phyloP scores from a whole-genome alignment of 2,888 invertebrate species.

The Drosophila glabriapex region DNA sequence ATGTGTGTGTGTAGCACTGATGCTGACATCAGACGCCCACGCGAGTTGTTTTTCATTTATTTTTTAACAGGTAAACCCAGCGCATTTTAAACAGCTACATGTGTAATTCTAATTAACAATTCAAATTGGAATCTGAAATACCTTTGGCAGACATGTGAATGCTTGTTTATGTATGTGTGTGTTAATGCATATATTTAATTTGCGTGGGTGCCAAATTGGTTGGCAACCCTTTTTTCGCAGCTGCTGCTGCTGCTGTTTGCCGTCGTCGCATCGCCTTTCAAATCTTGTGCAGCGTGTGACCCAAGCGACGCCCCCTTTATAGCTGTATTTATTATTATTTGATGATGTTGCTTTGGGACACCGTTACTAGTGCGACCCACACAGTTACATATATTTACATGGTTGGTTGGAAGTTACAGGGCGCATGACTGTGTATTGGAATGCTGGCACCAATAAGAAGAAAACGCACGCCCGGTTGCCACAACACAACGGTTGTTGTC shows the following conservation, averaged over 20 bases:
- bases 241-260: constrained; percentile 22
- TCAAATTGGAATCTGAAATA: constrained; percentile 50
- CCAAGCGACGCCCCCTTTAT: constrained; percentile 76
- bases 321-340: constrained; percentile 39
- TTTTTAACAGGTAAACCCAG: constrained; percentile 4
- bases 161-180: not conserved
- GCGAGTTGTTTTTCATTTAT: constrained; percentile 14
- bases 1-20: constrained; percentile 30
- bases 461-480: constrained; percentile 69
- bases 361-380: constrained; percentile 55
- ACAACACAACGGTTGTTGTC: constrained; percentile 75
- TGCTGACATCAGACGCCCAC: constrained; percentile 45
- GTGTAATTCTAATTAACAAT: constrained; percentile 50
- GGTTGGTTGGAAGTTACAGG: constrained; percentile 43
- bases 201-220: constrained; percentile 24
- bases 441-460: constrained; percentile 57
- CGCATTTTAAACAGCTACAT: constrained; percentile 10
- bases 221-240: constrained; percentile 48
- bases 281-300: constrained; percentile 68
- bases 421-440: constrained; percentile 66
- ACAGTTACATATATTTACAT: constrained; percentile 29
- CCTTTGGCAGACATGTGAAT: constrained; percentile 15
- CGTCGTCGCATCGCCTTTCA: constrained; percentile 56
- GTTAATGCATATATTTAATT: constrained; percentile 17
- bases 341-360: constrained; percentile 34